Conservation (phyloP, 2,888 invertebrate genomes). For the Eristalis pertinax region DNA sequence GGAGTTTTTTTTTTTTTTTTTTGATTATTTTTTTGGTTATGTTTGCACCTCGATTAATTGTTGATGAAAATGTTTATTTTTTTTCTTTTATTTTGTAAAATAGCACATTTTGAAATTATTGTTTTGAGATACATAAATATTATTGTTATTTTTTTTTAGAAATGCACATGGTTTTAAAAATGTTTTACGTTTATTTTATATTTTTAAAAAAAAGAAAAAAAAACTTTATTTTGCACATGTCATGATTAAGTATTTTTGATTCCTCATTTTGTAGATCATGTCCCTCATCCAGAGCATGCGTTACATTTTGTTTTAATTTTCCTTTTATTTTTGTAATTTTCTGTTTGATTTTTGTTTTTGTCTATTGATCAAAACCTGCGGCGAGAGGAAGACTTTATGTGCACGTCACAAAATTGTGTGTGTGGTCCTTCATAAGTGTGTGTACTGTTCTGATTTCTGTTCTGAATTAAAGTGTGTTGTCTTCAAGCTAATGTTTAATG, state of each 20-base stretch:
- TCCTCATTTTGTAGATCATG: neutral
- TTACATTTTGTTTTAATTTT: neutral
- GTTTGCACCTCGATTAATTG: too few species aligned
- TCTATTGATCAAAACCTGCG: constrained; percentile 6
- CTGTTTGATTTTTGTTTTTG: neutral
- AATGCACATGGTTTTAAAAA: constrained; percentile 40
- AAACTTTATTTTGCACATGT: neutral
- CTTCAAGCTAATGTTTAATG: too few species aligned
- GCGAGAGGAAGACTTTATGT: neutral
- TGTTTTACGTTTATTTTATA: neutral
- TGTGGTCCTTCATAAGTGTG: neutral
- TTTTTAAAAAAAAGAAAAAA: too few species aligned
- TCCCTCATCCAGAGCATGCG: constrained; percentile 1
- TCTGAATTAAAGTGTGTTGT: neutral
- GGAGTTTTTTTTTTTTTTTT: neutral
- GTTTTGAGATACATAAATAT: constrained; percentile 19
- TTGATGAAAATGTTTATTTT: constrained; percentile 12
- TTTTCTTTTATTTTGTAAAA: constrained; percentile 26
- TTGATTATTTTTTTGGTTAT: too few species aligned
- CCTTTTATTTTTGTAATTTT: neutral
- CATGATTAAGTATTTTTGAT: neutral
- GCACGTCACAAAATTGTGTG: neutral
- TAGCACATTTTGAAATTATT: constrained; percentile 27
- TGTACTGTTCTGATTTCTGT: neutral
- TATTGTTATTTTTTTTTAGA: constrained; percentile 23